Percentiles rank a stretch among this genome's conserved stretches.
Evolutionary conservation across 2,888 invertebrate species (phyloP).

Genomic region (Iselma pallidipennis): DNA sequence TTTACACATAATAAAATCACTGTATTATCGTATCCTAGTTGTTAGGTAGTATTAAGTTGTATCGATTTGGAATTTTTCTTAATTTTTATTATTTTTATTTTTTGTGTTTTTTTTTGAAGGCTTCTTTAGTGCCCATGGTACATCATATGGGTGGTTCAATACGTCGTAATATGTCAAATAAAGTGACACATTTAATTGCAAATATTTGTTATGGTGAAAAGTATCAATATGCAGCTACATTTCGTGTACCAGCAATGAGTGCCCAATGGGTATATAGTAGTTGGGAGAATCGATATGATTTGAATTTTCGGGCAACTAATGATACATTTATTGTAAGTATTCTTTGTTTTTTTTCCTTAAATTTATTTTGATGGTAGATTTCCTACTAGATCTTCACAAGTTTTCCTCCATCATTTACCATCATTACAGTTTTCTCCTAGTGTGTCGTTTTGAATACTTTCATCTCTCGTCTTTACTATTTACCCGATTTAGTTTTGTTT

Average conservation of each 20-base stretch:
- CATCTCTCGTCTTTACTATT: too few species aligned
- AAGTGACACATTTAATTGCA: constrained; percentile 93
- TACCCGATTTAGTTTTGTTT: too few species aligned
- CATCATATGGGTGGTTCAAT: constrained; percentile 98
- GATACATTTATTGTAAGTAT: constrained; percentile 68
- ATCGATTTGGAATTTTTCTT: constrained; percentile 24
- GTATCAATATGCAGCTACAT: constrained; percentile 90
- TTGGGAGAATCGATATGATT: constrained; percentile 80
- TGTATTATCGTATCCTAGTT: too few species aligned
- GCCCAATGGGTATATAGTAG: constrained; percentile 86
- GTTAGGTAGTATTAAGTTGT: too few species aligned
- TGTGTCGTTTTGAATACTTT: too few species aligned
- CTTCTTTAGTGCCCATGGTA: constrained; percentile 82
- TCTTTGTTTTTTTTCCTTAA: too few species aligned
- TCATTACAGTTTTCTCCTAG: too few species aligned
- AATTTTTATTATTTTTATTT: constrained; percentile 15
- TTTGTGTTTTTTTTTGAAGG: constrained; percentile 59
- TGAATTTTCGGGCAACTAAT: constrained; percentile 70
- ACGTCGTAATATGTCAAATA: constrained; percentile 84
- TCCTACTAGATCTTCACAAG: too few species aligned
- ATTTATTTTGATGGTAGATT: too few species aligned
- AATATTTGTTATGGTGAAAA: constrained; percentile 88
- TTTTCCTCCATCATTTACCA: too few species aligned
- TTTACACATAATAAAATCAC: too few species aligned
- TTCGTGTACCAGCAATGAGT: constrained; percentile 86